Conservation (phyloP, 2,113 vertebrate species). For the Gallinago undulata region DNA sequence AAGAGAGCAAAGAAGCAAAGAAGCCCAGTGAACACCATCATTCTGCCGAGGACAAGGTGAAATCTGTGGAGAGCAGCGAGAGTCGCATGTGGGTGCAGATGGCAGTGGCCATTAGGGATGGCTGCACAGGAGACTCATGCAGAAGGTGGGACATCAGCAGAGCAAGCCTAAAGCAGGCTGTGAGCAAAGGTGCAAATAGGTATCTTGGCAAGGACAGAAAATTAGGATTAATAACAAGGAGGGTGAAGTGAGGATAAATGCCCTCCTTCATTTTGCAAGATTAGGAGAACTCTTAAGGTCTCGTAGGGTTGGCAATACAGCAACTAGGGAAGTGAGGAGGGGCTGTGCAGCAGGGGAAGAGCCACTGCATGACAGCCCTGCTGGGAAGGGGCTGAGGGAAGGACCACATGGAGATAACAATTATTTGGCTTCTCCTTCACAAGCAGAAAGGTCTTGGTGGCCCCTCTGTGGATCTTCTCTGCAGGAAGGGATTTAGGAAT, state of each 20-base stretch:
- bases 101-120: fast-evolving
- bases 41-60: not conserved
- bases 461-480: not conserved
- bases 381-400: not conserved
- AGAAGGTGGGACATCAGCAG: not conserved
- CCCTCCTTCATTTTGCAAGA: not conserved
- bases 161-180: not conserved
- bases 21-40: not conserved
- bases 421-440: not conserved
- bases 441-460: not conserved
- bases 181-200: not conserved
- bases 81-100: fast-evolving
- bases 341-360: not conserved
- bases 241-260: not conserved
- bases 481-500: not conserved
- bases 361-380: not conserved
- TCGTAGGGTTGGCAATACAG: not conserved
- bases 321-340: not conserved
- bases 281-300: not conserved
- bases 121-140: not conserved
- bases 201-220: too few relatives aligned
- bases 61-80: not conserved
- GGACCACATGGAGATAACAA: not conserved
- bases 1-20: not conserved
- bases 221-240: not conserved